Evolutionary conservation across 2,113 vertebrate species (phyloP).

Genomic region (Sapayoa aenigma): DNA sequence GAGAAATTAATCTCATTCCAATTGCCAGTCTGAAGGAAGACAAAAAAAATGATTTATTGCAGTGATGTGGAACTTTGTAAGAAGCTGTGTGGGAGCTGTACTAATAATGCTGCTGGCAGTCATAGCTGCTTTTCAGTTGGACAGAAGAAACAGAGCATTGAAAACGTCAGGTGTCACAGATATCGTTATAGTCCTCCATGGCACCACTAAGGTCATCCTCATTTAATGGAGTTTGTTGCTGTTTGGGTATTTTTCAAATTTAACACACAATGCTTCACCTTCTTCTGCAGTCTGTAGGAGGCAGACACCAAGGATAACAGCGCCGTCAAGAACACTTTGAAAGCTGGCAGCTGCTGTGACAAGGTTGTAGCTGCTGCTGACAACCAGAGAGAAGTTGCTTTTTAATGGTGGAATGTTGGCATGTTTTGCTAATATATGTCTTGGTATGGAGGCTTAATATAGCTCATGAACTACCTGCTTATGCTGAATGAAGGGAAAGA

Average conservation of each 20-base stretch:
- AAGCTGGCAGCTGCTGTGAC: background rate
- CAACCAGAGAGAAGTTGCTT: background rate
- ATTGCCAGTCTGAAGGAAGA: background rate
- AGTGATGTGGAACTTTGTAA: background rate
- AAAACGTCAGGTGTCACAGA: background rate
- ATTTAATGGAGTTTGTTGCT: background rate
- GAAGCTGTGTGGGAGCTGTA: background rate
- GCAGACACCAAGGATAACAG: background rate
- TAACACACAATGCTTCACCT: background rate
- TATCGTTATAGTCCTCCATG: background rate
- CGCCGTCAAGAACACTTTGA: background rate
- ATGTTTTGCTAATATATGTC: background rate
- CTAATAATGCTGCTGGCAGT: background rate
- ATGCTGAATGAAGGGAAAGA: background rate
- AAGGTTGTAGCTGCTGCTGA: background rate
- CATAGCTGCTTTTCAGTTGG: background rate
- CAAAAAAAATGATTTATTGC: background rate
- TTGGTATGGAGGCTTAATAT: background rate
- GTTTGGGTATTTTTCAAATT: background rate
- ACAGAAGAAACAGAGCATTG: background rate
- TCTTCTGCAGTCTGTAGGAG: background rate
- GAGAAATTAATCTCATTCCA: background rate
- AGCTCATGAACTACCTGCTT: background rate
- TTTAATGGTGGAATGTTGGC: background rate
- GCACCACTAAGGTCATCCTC: background rate